Base-by-base conservation (phyloP, 2,797 vertebrate species). In the Basileuterus tristriatus region DNA sequence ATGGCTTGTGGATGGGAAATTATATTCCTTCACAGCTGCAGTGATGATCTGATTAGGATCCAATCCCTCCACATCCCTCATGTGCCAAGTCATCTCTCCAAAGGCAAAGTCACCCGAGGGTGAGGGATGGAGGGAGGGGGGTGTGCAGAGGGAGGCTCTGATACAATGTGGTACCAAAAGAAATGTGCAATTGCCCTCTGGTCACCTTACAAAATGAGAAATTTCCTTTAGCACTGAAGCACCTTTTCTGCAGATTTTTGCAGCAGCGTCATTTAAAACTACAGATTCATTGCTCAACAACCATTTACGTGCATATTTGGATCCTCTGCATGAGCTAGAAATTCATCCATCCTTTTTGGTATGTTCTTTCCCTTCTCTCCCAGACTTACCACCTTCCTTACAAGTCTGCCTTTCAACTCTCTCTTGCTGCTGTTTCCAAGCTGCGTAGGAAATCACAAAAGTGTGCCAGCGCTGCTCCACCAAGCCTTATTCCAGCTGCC, bases 21-120 rank as follows among this genome's bases (percentile, higher is more conserved):
- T 47, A 50, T 34, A 78, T 93, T 79, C 72, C 79, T 71, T 81
- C 83, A 83, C 68, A 79, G 87, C 90, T 72, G 64, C 91, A 87
- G 87, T 88, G 90, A 93, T 55, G 93, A 94, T 93, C 91, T 94
- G 94, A 97, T 96, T 83, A 95, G 80, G 75, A 91, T 85, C 89
- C 92, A 93, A 36, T 91, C 65, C 87, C 77, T 92, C 34, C 46
- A 15, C 87, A 91, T 94, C 75, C 82, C 72, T 96, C 85, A 89
- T 2, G 24, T 8, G 18, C 92, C 82, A 94, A 94, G 83, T 90
- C 95, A 94, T 95, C 91, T 70, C 94, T 62, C 15, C 49, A 30
- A 77, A 90, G 81, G 30, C 86, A 71, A 83, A 76, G 34, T 41
- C 0, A 15, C 87, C 77, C 10, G n/a, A 44, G 27, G 84, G 69